A percentile compares a stretch with the other conserved stretches of the same genome.
These are phyloP conservation scores for Cynodonichthys magdalenae DNA, from an alignment of 2,797 vertebrate genomes.

Conservation along the genomic window DNA sequence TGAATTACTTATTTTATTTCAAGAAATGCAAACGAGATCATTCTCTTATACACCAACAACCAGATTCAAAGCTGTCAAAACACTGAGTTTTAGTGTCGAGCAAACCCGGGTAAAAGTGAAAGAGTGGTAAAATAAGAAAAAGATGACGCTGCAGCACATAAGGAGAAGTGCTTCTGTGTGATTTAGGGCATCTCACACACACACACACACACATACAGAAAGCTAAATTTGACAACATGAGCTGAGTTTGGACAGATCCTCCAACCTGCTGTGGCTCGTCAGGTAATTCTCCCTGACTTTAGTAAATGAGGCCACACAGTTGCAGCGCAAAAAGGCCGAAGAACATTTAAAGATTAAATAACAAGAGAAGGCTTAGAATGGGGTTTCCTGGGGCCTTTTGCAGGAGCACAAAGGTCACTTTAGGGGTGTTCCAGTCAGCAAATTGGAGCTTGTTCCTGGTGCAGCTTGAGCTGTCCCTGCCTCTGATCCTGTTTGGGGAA, in stretches of 20 bases:
- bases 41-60: background rate
- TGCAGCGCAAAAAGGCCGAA: background rate
- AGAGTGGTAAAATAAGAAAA: background rate
- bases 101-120: conserved; percentile 2
- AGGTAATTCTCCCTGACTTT: conserved; percentile 13
- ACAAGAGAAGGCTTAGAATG: no score
- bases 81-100: background rate
- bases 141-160: conserved; percentile 1
- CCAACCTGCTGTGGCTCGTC: conserved; percentile 34
- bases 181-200: conserved; percentile 5
- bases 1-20: conserved; percentile 5
- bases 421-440: no score
- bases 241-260: conserved; percentile 11
- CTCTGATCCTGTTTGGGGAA: no score
- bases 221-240: conserved; percentile 12
- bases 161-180: background rate
- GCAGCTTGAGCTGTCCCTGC: no score
- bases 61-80: conserved; percentile 2
- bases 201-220: background rate
- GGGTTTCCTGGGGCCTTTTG: no score
- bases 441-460: no score
- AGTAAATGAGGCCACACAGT: conserved; percentile 11
- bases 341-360: no score
- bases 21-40: background rate
- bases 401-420: no score